Conservation (phyloP, 2,888 invertebrate species). For the Agonum fuliginosum region DNA sequence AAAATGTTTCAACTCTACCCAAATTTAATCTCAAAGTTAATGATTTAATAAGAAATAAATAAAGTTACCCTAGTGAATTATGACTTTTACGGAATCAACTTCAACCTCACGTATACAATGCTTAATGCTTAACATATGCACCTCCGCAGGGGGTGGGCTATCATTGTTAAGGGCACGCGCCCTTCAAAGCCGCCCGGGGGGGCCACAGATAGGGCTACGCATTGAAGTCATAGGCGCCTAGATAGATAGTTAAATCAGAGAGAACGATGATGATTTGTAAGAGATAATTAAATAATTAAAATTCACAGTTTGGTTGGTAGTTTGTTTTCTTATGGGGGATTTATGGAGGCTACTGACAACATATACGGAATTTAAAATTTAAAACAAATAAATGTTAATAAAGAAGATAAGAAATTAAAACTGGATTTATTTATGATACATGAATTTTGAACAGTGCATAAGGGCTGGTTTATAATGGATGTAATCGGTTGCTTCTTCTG, state of each 20-base stretch:
- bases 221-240: neutral
- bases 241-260: neutral
- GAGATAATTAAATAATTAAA: neutral
- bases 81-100: neutral
- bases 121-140: conserved; percentile 7
- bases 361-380: neutral
- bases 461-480: too few species aligned
- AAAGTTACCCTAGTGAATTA: neutral
- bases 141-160: neutral
- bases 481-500: too few species aligned
- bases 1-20: neutral
- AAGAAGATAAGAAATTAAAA: too few species aligned
- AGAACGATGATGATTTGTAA: too few species aligned
- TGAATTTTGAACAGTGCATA: too few species aligned
- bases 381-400: neutral
- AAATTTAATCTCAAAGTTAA: neutral
- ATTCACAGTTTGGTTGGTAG: neutral
- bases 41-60: conserved; percentile 15
- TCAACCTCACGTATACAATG: neutral
- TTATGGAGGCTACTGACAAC: neutral
- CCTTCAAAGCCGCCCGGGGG: neutral
- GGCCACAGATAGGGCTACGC: neutral
- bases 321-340: neutral
- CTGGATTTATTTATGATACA: too few species aligned
- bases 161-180: conserved; percentile 6